Base-by-base conservation (phyloP, 2,113 vertebrate species). In the Triplophysa tibetana region DNA sequence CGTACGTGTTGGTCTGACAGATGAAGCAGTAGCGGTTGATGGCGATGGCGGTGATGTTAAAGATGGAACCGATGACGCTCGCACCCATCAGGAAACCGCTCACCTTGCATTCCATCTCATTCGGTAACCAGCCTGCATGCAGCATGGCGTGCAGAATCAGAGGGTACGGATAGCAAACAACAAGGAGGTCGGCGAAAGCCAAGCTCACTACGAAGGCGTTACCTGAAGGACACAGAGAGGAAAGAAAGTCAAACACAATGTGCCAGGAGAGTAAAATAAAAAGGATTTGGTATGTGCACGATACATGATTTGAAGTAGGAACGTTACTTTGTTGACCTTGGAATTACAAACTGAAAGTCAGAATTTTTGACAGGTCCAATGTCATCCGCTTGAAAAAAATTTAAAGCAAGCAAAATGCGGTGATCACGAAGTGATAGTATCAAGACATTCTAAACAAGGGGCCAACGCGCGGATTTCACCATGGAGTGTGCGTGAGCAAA, bases 61-160 rank as follows among this genome's bases (percentile, higher is more conserved):
- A 96, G 88, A 96, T 92, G 0, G 94, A 96, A 61, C 94, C 92
- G 12, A 94, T 93, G 56, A 94, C 92, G 0, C 94, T 95, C 8
- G 95, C 86, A 2, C 95, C 95, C 93, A 95, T 94, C 84, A 95
- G 91, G 73, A 95, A 95, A 79, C 93, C 91, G 0, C 94, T 95
- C 0, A 90, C 91, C 90, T 93, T 94, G 63, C 95, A 95, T 68
- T 94, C 93, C 0, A 24, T 89, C 64, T 95, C 91, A 8, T 92
- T 93, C 61, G 95, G 68, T 0, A 88, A 89, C 95, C 95, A 95
- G 85, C 93, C 91, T 0, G 94, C 91, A 33, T 87, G 90, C 89
- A 94, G 92, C 86, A 95, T 93, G 68, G 93, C 94, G 38, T 91
- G 79, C 0, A 95, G 92, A 75, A 93, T 92, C 77, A 96, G 86